These are phyloP conservation scores for Calephelis nemesis DNA, from an alignment of 1,140 invertebrate genomes.

Conservation along the genomic window DNA sequence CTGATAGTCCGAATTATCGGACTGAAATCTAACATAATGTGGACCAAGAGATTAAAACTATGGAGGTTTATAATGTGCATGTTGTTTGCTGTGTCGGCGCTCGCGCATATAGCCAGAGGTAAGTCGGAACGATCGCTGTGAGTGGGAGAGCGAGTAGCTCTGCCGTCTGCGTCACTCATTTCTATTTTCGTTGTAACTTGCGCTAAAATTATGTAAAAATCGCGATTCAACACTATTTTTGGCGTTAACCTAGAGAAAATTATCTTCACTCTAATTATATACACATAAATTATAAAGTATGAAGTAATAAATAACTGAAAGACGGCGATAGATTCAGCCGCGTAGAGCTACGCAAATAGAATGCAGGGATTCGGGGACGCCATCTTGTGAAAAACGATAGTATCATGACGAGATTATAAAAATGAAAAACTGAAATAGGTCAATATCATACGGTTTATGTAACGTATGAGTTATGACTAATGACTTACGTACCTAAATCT, in stretches of 20 bases:
- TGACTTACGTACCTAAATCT: conserved; percentile 8
- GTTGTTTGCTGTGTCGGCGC: conserved; percentile 65
- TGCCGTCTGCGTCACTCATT: conserved; percentile 56
- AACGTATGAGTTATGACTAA: conserved; percentile 28
- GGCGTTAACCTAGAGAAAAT: conserved; percentile 63
- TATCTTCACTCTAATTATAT: conserved; percentile 28
- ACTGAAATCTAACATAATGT: conserved; percentile 67
- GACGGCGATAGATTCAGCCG: conserved; percentile 35
- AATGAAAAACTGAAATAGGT: conserved; percentile 61
- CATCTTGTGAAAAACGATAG: conserved; percentile 79
- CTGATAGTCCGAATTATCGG: conserved; percentile 61
- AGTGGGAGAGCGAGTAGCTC: conserved; percentile 37
- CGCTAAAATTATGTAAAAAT: conserved; percentile 78
- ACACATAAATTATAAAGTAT: not conserved
- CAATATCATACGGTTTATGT: conserved; percentile 52
- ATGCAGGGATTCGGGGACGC: conserved; percentile 75
- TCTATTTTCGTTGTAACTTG: conserved; percentile 74
- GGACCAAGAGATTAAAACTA: conserved; percentile 73
- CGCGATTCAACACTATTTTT: conserved; percentile 71
- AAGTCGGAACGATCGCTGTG: conserved; percentile 27
- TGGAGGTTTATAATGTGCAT: conserved; percentile 77
- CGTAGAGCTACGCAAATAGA: conserved; percentile 75
- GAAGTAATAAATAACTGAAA: conserved; percentile 27
- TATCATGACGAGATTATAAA: conserved; percentile 72
- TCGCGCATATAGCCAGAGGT: conserved; percentile 69